These are phyloP conservation scores for Gallirallus australis DNA, from an alignment of 2,797 vertebrate genomes.

Conservation along the genomic window DNA sequence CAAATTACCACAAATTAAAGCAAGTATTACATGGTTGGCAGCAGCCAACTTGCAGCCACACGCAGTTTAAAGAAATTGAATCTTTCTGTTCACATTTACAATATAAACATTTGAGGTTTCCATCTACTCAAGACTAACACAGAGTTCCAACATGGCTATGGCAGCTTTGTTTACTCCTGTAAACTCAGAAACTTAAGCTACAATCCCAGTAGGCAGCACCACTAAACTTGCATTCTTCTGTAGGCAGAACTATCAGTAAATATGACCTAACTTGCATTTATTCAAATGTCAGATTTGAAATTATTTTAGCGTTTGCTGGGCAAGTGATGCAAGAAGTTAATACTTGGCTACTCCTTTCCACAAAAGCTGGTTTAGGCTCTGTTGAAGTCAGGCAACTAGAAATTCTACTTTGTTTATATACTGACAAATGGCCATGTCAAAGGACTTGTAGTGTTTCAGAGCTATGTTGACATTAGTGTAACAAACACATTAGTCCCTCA, in stretches of 20 bases:
- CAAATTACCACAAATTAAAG: neutral
- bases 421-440: slow-evolving; percentile 56
- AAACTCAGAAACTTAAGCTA: neutral
- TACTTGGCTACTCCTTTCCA: neutral
- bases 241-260: neutral
- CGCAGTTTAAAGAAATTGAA: neutral
- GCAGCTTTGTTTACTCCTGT: neutral
- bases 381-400: slow-evolving; percentile 20
- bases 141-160: neutral
- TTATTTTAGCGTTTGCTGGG: neutral
- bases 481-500: slow-evolving; percentile 52
- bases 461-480: slow-evolving; percentile 51
- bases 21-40: neutral
- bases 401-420: slow-evolving; percentile 59
- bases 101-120: neutral
- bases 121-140: neutral
- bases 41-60: neutral
- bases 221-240: neutral
- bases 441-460: slow-evolving; percentile 36
- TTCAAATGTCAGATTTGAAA: neutral
- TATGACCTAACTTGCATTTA: neutral
- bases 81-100: neutral
- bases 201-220: neutral
- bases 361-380: slow-evolving; percentile 12
- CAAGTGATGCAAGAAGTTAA: neutral